phyloP scores from a whole-genome alignment of 2,797 vertebrate genomes.

The Amniataba percoides region DNA sequence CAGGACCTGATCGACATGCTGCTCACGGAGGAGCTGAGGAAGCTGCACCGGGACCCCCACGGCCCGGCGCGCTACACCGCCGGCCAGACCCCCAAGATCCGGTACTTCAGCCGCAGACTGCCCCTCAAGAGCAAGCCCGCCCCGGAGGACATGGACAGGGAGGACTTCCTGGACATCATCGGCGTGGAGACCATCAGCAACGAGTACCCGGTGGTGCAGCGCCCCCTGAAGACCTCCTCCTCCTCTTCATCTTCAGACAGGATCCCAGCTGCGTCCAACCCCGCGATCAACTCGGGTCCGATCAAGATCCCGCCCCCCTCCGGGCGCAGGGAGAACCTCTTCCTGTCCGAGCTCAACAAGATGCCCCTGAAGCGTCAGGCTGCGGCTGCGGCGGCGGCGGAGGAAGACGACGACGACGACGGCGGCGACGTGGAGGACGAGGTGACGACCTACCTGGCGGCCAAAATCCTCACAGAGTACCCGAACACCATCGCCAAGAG shows the following conservation, averaged over 20 bases:
- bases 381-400: no score
- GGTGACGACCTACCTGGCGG: constrained; percentile 92
- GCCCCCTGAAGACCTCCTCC: constrained; percentile 85
- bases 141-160: constrained; percentile 91
- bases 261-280: constrained; percentile 52
- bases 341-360: constrained; percentile 85
- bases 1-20: constrained; percentile 97
- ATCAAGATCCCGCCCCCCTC: constrained; percentile 85
- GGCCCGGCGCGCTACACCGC: constrained; percentile 82
- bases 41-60: constrained; percentile 88
- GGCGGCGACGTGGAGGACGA: constrained; percentile 92
- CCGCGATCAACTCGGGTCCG: constrained; percentile 51
- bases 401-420: constrained; percentile 87
- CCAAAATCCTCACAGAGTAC: constrained; percentile 93
- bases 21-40: constrained; percentile 90
- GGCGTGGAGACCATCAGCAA: constrained; percentile 90
- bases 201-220: constrained; percentile 89
- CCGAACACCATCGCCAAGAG: constrained; percentile 89
- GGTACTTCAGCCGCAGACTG: constrained; percentile 87
- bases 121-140: constrained; percentile 83
- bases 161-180: constrained; percentile 94
- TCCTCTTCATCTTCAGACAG: constrained; percentile 70
- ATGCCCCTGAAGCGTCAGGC: constrained; percentile 89
- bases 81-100: constrained; percentile 85
- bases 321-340: constrained; percentile 86